Base-by-base conservation (phyloP, 92 coral and sea anemone genomes). In the Heliopora coerulea region DNA sequence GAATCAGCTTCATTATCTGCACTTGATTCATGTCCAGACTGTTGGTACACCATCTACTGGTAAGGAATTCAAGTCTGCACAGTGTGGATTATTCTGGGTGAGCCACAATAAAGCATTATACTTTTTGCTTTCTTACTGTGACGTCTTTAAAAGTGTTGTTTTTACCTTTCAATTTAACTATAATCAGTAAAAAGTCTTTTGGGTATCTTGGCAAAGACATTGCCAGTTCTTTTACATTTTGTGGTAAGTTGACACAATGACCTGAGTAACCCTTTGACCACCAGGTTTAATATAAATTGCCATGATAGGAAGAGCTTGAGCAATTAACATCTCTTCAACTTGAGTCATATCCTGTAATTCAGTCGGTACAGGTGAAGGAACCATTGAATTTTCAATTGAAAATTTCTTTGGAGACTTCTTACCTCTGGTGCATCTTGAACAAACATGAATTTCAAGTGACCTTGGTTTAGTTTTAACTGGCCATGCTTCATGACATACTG, bases 21-120 rank as follows among this genome's bases (percentile, higher is more conserved):
- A 78, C 42, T 83, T 46, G 78, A 79, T 37, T 68, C 79, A 29
- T 83, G 59, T 44, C 68, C 50, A 7, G 70, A 40, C 82, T 57
- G 78, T 14, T 65, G 86, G 86, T 33, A 76, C 65, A 59, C 86
- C 86, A 81, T 81, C 74, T 59, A 75, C 86, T 66, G 86, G 86
- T 13, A 82, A 62, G 32, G 64, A 54, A 52, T 70, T 78, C 29
- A 78, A 74, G 21, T 52, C 67, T 34, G 82, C 67, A 75, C 65
- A 82, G 61, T 56, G 54, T 24, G 81, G 82, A 67, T 82, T 82
- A 58, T 83, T 83, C 29, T 40, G 63, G 8, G 67, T 60, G 11
- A 69, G 79, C 79, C 83, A 68, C 28, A 31, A 23, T 29, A 69
- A 20, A 0, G 86, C 86, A 77, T 69, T 56, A 79, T 21, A 83